phyloP scores from a whole-genome alignment of 2,797 vertebrate species.

The Mycteria americana region DNA sequence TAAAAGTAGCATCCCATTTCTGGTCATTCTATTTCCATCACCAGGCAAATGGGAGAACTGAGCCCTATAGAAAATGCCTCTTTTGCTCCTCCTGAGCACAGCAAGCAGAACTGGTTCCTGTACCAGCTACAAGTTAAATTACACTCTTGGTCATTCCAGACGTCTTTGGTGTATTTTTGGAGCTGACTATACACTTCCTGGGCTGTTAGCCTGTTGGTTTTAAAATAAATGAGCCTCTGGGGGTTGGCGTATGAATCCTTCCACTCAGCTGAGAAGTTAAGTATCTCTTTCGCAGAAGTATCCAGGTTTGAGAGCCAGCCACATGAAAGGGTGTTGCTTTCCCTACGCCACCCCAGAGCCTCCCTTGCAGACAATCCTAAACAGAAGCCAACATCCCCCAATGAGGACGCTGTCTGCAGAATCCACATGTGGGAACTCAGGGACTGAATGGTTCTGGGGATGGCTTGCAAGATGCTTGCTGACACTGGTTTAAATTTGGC shows the following conservation, averaged over 20 bases:
- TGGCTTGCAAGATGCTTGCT: neutral
- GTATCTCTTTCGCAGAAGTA: neutral
- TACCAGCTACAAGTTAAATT: constrained; percentile 31
- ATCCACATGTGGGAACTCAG: fast-evolving
- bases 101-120: neutral
- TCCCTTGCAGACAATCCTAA: neutral
- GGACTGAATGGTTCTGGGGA: neutral
- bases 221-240: neutral
- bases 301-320: neutral
- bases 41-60: neutral
- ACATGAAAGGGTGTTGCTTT: neutral
- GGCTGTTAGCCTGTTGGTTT: constrained; percentile 5
- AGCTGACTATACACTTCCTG: constrained; percentile 1
- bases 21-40: neutral
- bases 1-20: neutral
- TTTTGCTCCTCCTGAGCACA: neutral
- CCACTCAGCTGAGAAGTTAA: neutral
- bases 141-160: constrained; percentile 1
- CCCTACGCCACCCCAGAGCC: neutral
- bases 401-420: neutral
- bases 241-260: neutral
- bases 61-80: neutral
- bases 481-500: neutral
- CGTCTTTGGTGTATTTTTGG: constrained; percentile 33
- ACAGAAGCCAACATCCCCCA: neutral